A percentile compares a stretch with the other conserved stretches of the same genome.
Evolutionary conservation across 2,888 invertebrate species (phyloP).

Genomic region (Pyrocoelia pectoralis): DNA sequence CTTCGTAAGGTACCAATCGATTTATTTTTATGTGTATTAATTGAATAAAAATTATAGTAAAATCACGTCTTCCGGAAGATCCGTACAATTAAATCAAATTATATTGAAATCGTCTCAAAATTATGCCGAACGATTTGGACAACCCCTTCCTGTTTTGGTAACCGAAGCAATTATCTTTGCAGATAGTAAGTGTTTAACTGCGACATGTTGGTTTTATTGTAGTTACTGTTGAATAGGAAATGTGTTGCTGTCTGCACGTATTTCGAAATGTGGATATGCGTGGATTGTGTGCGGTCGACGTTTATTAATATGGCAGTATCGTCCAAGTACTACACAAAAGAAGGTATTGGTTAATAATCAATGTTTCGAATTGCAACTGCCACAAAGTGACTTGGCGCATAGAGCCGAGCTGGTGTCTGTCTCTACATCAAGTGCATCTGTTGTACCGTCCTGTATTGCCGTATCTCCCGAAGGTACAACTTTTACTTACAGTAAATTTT

Average conservation of each 20-base stretch:
- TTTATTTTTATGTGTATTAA: no score
- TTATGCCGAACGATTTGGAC: slow-evolving; percentile 81
- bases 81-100: slow-evolving; percentile 75
- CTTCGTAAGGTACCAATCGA: slow-evolving; percentile 51
- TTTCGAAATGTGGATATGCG: slow-evolving; percentile 64
- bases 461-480: slow-evolving; percentile 93
- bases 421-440: slow-evolving; percentile 67
- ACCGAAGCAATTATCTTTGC: slow-evolving; percentile 88
- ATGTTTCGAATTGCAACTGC: slow-evolving; percentile 86
- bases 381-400: slow-evolving; percentile 92
- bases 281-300: slow-evolving; percentile 83
- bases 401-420: slow-evolving; percentile 84
- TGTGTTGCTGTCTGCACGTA: slow-evolving; percentile 61
- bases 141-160: slow-evolving; percentile 84
- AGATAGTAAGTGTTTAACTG: slow-evolving; percentile 69
- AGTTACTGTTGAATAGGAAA: slow-evolving; percentile 49
- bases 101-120: slow-evolving; percentile 78
- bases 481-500: no score
- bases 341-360: slow-evolving; percentile 62
- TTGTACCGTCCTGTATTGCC: slow-evolving; percentile 83
- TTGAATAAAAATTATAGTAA: slow-evolving; percentile 55
- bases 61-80: slow-evolving; percentile 67
- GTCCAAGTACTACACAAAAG: slow-evolving; percentile 62
- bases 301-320: slow-evolving; percentile 85
- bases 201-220: not conserved